Conservation (phyloP, 2,113 vertebrate species). For the Labeo rohita region DNA sequence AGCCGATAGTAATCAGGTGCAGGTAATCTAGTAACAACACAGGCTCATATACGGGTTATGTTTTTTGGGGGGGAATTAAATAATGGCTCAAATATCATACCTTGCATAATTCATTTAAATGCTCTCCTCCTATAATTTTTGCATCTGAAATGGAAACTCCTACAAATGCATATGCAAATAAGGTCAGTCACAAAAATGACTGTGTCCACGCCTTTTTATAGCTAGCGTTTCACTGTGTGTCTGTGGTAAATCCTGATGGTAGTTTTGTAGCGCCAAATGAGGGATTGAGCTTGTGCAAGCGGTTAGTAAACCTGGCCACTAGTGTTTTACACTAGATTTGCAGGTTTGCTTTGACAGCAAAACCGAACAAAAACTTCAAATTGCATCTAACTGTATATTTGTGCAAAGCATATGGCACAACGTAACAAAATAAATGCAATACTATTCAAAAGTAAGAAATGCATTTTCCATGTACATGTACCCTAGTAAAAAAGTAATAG, state of each 20-base stretch:
- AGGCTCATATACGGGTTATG: neutral
- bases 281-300: neutral
- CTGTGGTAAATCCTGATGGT: neutral
- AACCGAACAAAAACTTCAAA: neutral
- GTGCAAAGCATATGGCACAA: neutral
- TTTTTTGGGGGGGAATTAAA: neutral
- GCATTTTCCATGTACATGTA: no score
- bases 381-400: neutral
- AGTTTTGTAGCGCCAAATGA: neutral
- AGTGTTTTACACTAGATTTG: no score
- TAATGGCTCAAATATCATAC: neutral
- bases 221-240: neutral
- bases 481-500: no score
- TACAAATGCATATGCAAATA: neutral
- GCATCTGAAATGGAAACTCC: neutral
- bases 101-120: neutral
- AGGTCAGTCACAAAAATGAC: neutral
- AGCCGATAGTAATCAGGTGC: neutral
- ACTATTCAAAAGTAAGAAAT: neutral
- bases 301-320: neutral
- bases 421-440: neutral
- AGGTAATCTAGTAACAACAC: neutral
- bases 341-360: neutral
- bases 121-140: neutral
- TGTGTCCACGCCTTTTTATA: no score